phyloP scores from a whole-genome alignment of 2,797 vertebrate species.

The Sebastes hubbsi region DNA sequence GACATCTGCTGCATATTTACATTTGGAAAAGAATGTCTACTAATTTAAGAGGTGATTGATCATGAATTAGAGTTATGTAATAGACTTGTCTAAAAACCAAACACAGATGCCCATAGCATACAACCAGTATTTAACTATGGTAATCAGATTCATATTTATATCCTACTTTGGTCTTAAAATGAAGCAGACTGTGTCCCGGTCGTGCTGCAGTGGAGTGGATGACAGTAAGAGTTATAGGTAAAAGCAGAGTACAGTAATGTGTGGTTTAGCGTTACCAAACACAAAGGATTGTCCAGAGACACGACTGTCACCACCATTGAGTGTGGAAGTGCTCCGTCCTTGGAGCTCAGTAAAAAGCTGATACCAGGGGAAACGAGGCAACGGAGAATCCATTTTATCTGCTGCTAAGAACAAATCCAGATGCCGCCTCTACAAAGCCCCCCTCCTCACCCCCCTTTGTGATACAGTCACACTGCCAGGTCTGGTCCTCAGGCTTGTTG shows the following conservation, averaged over 20 bases:
- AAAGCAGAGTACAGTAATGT: not conserved
- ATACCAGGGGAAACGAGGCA: slow-evolving; percentile 21
- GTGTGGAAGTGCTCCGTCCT: slow-evolving; percentile 32
- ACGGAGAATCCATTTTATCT: slow-evolving; percentile 59
- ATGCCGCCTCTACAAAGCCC: slow-evolving; percentile 42
- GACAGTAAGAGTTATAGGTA: slow-evolving; percentile 13
- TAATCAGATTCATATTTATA: not conserved
- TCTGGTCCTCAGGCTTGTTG: slow-evolving; percentile 17
- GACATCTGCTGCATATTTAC: slow-evolving; percentile 1
- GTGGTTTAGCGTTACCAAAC: not conserved
- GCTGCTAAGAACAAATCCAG: slow-evolving; percentile 66
- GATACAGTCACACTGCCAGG: not conserved
- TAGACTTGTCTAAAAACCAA: not conserved
- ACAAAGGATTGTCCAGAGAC: slow-evolving; percentile 12
- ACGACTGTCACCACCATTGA: slow-evolving; percentile 54
- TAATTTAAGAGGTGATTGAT: not conserved
- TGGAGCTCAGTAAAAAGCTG: slow-evolving; percentile 23
- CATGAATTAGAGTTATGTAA: not conserved
- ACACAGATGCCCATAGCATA: not conserved
- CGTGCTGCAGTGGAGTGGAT: not conserved
- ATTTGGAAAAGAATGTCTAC: not conserved
- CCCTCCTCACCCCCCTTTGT: not conserved
- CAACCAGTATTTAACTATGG: not conserved
- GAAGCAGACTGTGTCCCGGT: not conserved
- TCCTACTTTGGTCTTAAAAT: not conserved